Base-by-base conservation (phyloP, 1,140 invertebrate genomes). In the Euwallacea fornicatus region DNA sequence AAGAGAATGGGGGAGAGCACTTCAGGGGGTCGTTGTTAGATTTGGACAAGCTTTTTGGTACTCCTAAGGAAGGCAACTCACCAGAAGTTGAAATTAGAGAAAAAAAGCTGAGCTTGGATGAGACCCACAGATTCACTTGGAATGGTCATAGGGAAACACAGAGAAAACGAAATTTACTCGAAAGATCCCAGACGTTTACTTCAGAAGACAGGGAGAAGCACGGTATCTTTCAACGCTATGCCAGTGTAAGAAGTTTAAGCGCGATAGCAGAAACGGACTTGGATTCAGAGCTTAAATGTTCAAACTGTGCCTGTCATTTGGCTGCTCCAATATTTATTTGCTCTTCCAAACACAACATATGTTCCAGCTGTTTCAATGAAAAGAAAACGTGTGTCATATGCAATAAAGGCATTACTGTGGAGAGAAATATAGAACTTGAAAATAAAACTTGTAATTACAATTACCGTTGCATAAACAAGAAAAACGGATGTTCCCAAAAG, bases 311-410 rank as follows among this genome's bases (percentile, higher is more conserved):
- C 16, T 53, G 68, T 10, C 67, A 74, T 43, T 73, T 80, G 67
- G 41, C 73, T 33, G 73, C 76, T 13, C 78, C 77, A 10, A 79
- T 78, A 44, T 77, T 75, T 65, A 47, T 78, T 13, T 79, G 78
- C 69, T 13, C 7, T 11, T 69, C 66, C 16, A 74, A 71, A 2
- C 78, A 79, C 56, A 78, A 75, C 46, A 71, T 78, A 9, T 79
- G 78, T 56, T 7, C 42, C 0, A 68, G 66, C 33, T 79, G 78
- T 43, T 74, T 66, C 42, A 41, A 47, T 2, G 58, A 66, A 50
- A 41, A 50, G 7, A 53, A 42, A 43, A 58, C 58, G 11, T 79
- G 78, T 61, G 66, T 58, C 8, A 16, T 76, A 43, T 79, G 78
- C 60, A 46, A 71, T 9, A 68, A 58, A 6, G 47, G 46, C n/a